These are phyloP conservation scores for Phymastichus coffea DNA, from an alignment of 1,140 invertebrate genomes.

Conservation along the genomic window DNA sequence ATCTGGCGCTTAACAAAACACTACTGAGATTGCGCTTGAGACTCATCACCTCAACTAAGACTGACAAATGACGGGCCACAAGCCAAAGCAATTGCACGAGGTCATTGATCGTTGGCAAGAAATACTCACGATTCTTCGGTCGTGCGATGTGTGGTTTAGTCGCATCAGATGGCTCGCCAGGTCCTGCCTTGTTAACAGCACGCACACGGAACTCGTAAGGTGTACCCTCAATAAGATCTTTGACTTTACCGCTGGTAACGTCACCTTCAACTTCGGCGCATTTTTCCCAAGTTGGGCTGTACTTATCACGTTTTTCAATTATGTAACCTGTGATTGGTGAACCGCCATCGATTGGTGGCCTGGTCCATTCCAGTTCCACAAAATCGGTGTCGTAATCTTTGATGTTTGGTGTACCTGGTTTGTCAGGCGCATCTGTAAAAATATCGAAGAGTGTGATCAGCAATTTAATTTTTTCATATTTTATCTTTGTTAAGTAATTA, in stretches of 20 bases:
- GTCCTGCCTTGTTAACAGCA: constrained; percentile 93
- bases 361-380: constrained; percentile 92
- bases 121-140: constrained; percentile 78
- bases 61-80: neutral
- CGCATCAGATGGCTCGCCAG: constrained; percentile 85
- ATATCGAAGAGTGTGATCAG: no score
- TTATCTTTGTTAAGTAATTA: no score
- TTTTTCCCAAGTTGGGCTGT: constrained; percentile 83
- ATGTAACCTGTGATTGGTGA: constrained; percentile 89
- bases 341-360: constrained; percentile 83
- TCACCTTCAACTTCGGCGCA: constrained; percentile 83
- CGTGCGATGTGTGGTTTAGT: constrained; percentile 87
- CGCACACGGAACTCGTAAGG: constrained; percentile 92
- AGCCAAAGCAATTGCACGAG: neutral
- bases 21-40: no score
- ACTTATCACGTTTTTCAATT: constrained; percentile 95
- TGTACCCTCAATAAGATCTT: constrained; percentile 86
- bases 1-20: constrained; percentile 1
- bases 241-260: constrained; percentile 78
- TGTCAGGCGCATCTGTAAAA: constrained; percentile 70
- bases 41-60: neutral
- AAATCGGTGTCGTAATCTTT: constrained; percentile 91
- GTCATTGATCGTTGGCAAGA: constrained; percentile 4
- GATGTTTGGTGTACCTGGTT: constrained; percentile 86
- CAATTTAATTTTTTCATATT: neutral